Percentiles rank a stretch among this genome's conserved stretches.
These are phyloP conservation scores for Antedon mediterranea DNA, from an alignment of 53 echinoderm and acorn worm genomes.

Conservation along the genomic window DNA sequence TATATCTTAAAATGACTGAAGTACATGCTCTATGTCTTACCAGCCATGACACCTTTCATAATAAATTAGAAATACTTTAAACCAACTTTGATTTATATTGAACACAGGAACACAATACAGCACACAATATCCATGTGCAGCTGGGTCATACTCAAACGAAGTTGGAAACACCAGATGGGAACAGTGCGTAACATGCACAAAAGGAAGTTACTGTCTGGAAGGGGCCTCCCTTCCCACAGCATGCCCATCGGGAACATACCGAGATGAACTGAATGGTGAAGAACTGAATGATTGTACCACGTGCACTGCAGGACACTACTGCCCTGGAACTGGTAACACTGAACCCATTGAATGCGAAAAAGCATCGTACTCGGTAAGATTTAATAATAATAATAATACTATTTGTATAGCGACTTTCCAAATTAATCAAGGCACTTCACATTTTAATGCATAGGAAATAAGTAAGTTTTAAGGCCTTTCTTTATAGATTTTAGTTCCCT, in stretches of 20 bases:
- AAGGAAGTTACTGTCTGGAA: constrained; percentile 78
- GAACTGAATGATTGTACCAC: constrained; percentile 32
- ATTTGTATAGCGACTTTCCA: too few relatives aligned
- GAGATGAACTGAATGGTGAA: constrained; percentile 48
- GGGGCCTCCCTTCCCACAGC: constrained; percentile 74
- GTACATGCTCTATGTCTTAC: too few relatives aligned
- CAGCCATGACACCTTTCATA: too few relatives aligned
- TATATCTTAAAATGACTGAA: too few relatives aligned
- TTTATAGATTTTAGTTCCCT: too few relatives aligned
- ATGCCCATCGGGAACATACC: constrained; percentile 55
- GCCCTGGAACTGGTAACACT: constrained; percentile 57
- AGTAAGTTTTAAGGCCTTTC: too few relatives aligned
- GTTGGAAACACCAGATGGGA: constrained; percentile 86
- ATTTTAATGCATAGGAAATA: too few relatives aligned
- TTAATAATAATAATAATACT: too few relatives aligned
- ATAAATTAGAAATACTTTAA: too few relatives aligned
- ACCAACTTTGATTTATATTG: too few relatives aligned
- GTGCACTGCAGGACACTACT: constrained; percentile 79
- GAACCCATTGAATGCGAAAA: constrained; percentile 49
- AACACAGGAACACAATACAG: constrained; percentile 57
- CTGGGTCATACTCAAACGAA: constrained; percentile 82
- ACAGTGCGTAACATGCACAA: constrained; percentile 71
- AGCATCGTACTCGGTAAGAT: constrained; percentile 62
- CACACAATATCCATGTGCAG: constrained; percentile 64
- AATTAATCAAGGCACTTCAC: too few relatives aligned